phyloP scores from a whole-genome alignment of 2,113 vertebrate species.

The Lipophrys pholis region DNA sequence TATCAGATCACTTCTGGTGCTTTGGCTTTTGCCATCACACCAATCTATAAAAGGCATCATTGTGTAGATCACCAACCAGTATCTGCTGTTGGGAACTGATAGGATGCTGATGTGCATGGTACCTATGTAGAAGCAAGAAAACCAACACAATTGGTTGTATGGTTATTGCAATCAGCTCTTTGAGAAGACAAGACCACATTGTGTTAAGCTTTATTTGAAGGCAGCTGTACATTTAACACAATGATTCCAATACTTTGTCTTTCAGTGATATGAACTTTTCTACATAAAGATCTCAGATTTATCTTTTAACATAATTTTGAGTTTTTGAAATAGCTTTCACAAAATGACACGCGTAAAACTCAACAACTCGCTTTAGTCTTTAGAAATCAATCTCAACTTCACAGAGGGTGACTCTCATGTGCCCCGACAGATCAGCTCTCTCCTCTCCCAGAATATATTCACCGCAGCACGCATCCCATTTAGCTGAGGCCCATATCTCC shows the following conservation, averaged over 20 bases:
- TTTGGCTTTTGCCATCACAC: constrained; percentile 34
- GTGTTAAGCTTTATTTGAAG: not conserved
- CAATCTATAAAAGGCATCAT: constrained; percentile 35
- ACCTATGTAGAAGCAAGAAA: constrained; percentile 3
- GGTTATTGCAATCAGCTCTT: not conserved
- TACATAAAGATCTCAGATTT: too few relatives aligned
- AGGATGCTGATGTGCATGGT: constrained; percentile 3
- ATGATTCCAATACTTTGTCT: not conserved
- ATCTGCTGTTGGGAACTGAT: constrained; percentile 23
- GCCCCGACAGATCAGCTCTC: not conserved
- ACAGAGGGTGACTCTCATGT: too few relatives aligned
- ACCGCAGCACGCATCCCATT: not conserved
- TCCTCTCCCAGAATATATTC: constrained; percentile 1
- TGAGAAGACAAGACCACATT: not conserved
- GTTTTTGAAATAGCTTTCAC: too few relatives aligned
- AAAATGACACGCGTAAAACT: too few relatives aligned
- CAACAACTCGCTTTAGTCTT: too few relatives aligned
- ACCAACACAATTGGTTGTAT: not conserved
- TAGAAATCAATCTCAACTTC: too few relatives aligned
- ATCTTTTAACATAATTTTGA: too few relatives aligned
- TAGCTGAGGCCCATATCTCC: constrained; percentile 1
- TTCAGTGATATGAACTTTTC: too few relatives aligned
- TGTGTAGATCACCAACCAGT: constrained; percentile 25
- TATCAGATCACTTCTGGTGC: constrained; percentile 60
- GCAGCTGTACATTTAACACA: not conserved